phyloP scores from a whole-genome alignment of 2,113 vertebrate species.

The Fulica atra region DNA sequence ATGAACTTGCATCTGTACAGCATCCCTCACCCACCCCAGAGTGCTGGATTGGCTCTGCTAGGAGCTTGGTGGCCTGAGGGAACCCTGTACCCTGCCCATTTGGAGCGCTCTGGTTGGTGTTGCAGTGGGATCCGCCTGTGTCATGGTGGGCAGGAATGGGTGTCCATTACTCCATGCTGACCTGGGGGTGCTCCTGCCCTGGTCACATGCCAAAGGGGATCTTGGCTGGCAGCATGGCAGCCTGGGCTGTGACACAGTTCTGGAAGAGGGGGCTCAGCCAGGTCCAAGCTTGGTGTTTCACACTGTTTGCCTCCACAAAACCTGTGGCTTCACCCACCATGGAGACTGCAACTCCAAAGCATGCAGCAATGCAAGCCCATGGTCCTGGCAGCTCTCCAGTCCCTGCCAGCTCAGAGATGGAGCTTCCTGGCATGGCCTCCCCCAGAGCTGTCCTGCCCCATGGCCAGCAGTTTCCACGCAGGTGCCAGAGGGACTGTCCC shows the following conservation, averaged over 20 bases:
- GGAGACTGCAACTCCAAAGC: accelerated
- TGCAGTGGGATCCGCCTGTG: background rate
- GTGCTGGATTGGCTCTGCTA: accelerated
- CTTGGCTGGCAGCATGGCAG: background rate
- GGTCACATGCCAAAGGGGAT: accelerated
- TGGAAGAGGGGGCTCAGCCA: background rate
- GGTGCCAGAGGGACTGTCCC: background rate
- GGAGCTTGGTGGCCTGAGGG: accelerated
- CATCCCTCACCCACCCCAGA: background rate
- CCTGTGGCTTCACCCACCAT: background rate
- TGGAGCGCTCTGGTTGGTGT: background rate
- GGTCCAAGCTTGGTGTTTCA: background rate
- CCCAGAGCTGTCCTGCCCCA: background rate
- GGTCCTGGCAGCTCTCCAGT: background rate
- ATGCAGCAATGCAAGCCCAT: background rate
- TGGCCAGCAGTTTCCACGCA: background rate
- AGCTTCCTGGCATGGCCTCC: accelerated
- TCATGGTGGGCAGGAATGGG: background rate
- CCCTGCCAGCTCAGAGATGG: background rate
- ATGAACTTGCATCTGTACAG: accelerated
- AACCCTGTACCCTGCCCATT: background rate
- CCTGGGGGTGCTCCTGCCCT: background rate
- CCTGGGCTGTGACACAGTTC: background rate
- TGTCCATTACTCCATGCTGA: accelerated
- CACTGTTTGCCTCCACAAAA: background rate